Conservation (phyloP, 1,140 invertebrate genomes). For the Forficula auricularia region DNA sequence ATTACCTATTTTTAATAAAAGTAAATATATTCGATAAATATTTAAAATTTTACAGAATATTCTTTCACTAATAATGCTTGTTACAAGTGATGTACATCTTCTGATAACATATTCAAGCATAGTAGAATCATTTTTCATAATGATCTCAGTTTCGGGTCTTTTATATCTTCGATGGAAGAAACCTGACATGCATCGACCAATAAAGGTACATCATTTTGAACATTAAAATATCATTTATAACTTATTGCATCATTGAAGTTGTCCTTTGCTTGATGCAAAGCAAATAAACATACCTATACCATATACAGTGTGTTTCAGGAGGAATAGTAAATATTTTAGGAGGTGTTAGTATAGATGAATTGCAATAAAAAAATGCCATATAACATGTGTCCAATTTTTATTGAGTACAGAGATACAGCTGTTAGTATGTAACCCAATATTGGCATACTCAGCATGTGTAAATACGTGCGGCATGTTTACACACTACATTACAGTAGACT, state of each 20-base stretch:
- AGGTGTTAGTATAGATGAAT: no score
- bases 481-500: no score
- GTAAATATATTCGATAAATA: slow-evolving; percentile 1
- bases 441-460: no score
- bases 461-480: no score
- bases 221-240: background rate
- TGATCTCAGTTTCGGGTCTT: slow-evolving; percentile 68
- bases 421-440: no score
- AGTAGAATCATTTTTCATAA: slow-evolving; percentile 85
- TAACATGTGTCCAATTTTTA: no score
- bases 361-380: no score
- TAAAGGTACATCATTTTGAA: slow-evolving; percentile 43
- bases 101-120: slow-evolving; percentile 89
- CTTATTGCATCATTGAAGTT: background rate
- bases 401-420: no score
- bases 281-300: slow-evolving; percentile 6
- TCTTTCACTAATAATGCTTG: slow-evolving; percentile 63
- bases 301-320: slow-evolving; percentile 2
- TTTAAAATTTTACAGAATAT: slow-evolving; percentile 42
- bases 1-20: slow-evolving; percentile 2
- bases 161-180: slow-evolving; percentile 66
- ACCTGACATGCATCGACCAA: slow-evolving; percentile 47
- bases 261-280: no score
- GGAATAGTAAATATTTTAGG: no score
- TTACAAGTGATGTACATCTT: slow-evolving; percentile 69